Conservation (phyloP, 2,797 vertebrate genomes). For the Podarcis siculus region DNA sequence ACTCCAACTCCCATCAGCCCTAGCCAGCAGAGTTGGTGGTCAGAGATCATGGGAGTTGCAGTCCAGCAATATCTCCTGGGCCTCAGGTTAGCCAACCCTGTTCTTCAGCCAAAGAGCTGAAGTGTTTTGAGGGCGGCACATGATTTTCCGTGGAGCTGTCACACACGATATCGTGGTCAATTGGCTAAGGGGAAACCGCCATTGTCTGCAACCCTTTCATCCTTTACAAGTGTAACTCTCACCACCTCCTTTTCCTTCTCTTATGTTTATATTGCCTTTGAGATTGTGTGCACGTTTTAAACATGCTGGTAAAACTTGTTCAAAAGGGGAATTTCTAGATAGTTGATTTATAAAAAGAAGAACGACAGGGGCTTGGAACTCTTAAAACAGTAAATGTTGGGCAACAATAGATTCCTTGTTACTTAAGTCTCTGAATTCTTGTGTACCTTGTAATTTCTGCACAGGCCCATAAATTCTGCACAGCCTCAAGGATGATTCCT, state of each 20-base stretch:
- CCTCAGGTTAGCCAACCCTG: too few species aligned
- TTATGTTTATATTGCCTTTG: not conserved
- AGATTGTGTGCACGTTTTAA: not conserved
- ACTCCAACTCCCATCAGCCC: too few species aligned
- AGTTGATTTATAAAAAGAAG: not conserved
- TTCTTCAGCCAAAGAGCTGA: not conserved
- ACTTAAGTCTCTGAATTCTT: not conserved
- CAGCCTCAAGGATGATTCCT: not conserved
- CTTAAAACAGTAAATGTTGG: not conserved
- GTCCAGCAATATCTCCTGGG: too few species aligned
- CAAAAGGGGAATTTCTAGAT: not conserved
- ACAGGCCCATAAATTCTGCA: not conserved
- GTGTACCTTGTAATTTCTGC: not conserved
- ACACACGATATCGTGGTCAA: not conserved
- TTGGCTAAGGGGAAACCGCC: not conserved
- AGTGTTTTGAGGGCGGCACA: not conserved
- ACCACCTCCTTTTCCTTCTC: not conserved
- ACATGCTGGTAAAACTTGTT: not conserved
- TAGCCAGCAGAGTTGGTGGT: too few species aligned
- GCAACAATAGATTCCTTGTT: not conserved
- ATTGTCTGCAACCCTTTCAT: not conserved
- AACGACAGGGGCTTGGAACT: not conserved
- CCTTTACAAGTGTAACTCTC: not conserved
- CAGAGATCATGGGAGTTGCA: too few species aligned
- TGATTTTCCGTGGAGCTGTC: not conserved